Base-by-base conservation (phyloP, 2,888 invertebrate species). In the Cepaea hortensis region DNA sequence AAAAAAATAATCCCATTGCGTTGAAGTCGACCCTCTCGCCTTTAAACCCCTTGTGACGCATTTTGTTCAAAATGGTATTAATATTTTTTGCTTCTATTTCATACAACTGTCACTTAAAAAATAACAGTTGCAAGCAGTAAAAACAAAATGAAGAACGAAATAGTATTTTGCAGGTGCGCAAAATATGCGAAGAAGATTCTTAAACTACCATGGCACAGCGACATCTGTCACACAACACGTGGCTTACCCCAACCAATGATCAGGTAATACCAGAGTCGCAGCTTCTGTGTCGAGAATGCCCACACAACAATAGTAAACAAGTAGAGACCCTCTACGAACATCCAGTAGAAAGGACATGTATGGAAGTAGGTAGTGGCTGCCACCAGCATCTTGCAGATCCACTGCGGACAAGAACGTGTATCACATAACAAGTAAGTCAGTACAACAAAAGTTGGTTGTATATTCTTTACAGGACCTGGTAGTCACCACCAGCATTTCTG, bases 281-380 rank as follows among this genome's bases (percentile, higher is more conserved):
- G 92, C 77, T 91, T 92, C 61, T 93, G 93, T 6, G 93, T 92
- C 6, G 93, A 92, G 88, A 93, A 94, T 0, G 94, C 93, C 93
- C 93, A 94, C 55, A 94, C 93, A 68, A 95, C 93, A 79, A 93
- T 93, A 76, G 93, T 91, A 88, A 94, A 94, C 7, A 95, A 92
- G 88, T 94, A 95, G 0, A 94, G 89, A 0, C 95, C 94, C 87
- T 95, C 95, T 18, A 98, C 98, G 92, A 98, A 97, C 98, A 99
- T 99, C 98, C 98, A 99, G 95, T 98, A 98, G 96, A 98, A 98
- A 94, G 98, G 98, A 35, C 98, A 98, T 92, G 98, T 96, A 93
- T 97, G 97, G 93, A 98, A 97, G 95, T 98, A 98, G 94, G 98
- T 97, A 93, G 98, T 96, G 85, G 98, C 95, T 87, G 97, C 93